Percentiles rank a stretch among this genome's conserved stretches.
phyloP scores from a whole-genome alignment of 2,888 invertebrate species.

The Callyntrura guangdongensis region DNA sequence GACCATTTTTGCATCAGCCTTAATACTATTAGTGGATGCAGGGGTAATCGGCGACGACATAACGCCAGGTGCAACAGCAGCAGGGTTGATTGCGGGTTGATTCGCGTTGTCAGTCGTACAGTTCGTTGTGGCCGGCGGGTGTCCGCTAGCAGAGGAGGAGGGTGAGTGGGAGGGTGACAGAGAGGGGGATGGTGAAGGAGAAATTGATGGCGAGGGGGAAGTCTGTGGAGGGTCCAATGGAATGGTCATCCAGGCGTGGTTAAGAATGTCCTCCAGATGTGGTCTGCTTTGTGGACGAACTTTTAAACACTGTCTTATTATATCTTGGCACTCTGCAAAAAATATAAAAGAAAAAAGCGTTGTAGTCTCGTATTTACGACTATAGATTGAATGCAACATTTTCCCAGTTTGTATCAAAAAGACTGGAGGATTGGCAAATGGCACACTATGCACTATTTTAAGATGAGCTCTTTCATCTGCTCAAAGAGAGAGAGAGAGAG shows the following conservation, averaged over 20 bases:
- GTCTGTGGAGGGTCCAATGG: slow-evolving; percentile 84
- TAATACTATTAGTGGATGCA: slow-evolving; percentile 55
- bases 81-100: slow-evolving; percentile 42
- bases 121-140: slow-evolving; percentile 68
- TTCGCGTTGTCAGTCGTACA: slow-evolving; percentile 69
- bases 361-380: not conserved
- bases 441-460: not conserved
- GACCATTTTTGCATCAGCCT: slow-evolving; percentile 61
- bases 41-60: slow-evolving; percentile 39
- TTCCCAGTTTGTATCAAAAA: not conserved
- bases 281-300: slow-evolving; percentile 87
- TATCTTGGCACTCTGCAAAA: slow-evolving; percentile 87
- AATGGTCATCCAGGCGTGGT: slow-evolving; percentile 87
- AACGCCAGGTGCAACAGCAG: slow-evolving; percentile 40
- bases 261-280: slow-evolving; percentile 87
- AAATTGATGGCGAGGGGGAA: slow-evolving; percentile 80
- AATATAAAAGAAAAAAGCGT: slow-evolving; percentile 65
- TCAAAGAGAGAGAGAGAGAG: too few relatives aligned
- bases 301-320: slow-evolving; percentile 87
- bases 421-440: not conserved
- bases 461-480: too few relatives aligned
- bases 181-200: slow-evolving; percentile 84
- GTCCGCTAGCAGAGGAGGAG: slow-evolving; percentile 83
- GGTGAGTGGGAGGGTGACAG: slow-evolving; percentile 83
- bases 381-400: not conserved